Conservation (phyloP, 2,113 vertebrate species). For the Recurvirostra avosetta region DNA sequence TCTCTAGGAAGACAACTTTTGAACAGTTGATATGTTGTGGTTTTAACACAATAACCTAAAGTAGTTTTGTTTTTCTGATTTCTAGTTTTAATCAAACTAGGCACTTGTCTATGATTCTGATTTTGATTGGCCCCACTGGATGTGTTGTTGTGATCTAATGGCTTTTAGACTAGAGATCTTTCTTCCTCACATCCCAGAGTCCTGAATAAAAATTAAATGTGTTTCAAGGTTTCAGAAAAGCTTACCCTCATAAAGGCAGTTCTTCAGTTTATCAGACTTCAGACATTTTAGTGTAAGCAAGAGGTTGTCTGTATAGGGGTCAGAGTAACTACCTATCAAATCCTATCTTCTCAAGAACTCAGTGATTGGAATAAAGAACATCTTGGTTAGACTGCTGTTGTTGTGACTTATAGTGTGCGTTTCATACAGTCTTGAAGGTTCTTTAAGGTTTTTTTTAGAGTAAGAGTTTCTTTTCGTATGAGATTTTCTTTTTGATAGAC, state of each 20-base stretch:
- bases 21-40: not conserved
- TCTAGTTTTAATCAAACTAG: not conserved
- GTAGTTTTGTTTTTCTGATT: not conserved
- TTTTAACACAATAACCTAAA: not conserved
- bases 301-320: not conserved
- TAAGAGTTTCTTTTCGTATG: not conserved
- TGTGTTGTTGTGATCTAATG: not conserved
- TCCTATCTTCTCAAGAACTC: not conserved
- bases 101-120: not conserved
- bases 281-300: not conserved
- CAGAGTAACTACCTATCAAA: not conserved
- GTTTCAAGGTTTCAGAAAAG: not conserved
- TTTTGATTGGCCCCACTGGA: not conserved
- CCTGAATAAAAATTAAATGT: not conserved
- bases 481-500: not conserved
- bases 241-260: not conserved
- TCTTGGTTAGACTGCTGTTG: not conserved
- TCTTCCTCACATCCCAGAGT: not conserved
- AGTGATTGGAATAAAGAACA: not conserved
- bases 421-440: not conserved
- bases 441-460: not conserved
- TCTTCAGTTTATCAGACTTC: not conserved
- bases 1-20: not conserved
- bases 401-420: not conserved
- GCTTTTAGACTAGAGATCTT: not conserved